Evolutionary conservation across 2,888 invertebrate genomes (phyloP), one percentile per base, ranked within the genome.

Genomic region (Nyleta sp.): DNA sequence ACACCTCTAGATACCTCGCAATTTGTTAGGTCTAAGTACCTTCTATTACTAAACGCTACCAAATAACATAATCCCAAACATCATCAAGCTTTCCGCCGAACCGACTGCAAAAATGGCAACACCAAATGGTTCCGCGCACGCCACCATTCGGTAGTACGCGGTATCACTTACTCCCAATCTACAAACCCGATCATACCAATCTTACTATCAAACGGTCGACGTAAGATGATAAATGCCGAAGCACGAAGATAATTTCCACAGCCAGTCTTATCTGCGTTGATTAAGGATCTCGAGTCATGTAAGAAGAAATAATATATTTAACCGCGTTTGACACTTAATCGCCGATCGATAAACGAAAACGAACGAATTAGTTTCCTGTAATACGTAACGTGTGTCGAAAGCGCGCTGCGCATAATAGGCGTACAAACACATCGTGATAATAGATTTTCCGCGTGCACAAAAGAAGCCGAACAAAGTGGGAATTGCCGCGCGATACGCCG

Each of bases 401-500:
- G 48, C 24, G 13, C 55, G 35, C 40, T 22, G 60, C 31, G 52
- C 53, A 55, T 71, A 71, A 71, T 52, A 60, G 17, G 48, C 57
- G 68, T 48, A 40, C 50, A 38, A 53, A 53, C 64, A 38, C 33
- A 57, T 57, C 65, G 62, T 53, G 73, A 57, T 57, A 64, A 65
- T 59, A 59, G 65, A 73, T 65, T 73, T 57, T 22, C 48, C 18
- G 44, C 31, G 38, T 24, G 28, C 28, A 57, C 53, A 73, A 73
- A 64, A 57, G 64, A 31, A 55, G 62, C 60, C 71, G 71, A 62
- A 71, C 71, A 46, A 71, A 62, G 62, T 62, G 62, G 62, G 62
- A 75, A 62, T 76, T 48, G 60, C 76, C 24, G 80, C 68, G 81
- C 53, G 77, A 80, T 77, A 67, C 33, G 62, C 38, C 57, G 44